Evolutionary conservation across 2,888 invertebrate genomes (phyloP).

Genomic region (Heliconius ethilla): DNA sequence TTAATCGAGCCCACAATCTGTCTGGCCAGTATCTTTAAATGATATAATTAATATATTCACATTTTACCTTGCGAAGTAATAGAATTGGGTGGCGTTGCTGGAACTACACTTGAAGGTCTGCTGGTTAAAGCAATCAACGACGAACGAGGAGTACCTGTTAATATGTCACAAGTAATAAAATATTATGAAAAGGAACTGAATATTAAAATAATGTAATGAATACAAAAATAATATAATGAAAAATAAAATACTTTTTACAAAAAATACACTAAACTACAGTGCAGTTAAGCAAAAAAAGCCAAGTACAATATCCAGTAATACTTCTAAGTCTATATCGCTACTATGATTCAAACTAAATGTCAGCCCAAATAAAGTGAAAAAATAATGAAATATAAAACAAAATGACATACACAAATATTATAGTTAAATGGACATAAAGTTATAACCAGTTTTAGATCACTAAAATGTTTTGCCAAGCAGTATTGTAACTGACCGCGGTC

Average conservation of each 20-base stretch:
- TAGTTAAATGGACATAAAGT: no score
- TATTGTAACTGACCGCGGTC: no score
- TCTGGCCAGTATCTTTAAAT: no score
- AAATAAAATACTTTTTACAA: neutral
- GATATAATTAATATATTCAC: neutral
- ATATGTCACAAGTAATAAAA: neutral
- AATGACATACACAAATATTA: neutral
- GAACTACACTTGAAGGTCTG: conserved; percentile 85
- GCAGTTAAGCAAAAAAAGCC: conserved; percentile 27
- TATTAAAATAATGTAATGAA: neutral
- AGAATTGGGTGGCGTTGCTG: conserved; percentile 85
- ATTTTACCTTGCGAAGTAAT: conserved; percentile 72
- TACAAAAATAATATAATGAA: neutral
- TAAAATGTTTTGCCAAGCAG: no score
- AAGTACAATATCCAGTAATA: conserved; percentile 26
- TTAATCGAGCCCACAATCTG: no score
- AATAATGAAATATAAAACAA: neutral
- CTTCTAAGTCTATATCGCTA: conserved; percentile 17
- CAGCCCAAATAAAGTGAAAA: conserved; percentile 14
- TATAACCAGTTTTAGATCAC: no score
- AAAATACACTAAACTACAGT: conserved; percentile 11
- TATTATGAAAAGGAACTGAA: neutral
- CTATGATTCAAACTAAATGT: neutral
- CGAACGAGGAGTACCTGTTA: conserved; percentile 88
- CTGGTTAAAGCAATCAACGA: conserved; percentile 90